Base-by-base conservation (phyloP, 2,888 invertebrate species). In the Himalopsyche tibetana region DNA sequence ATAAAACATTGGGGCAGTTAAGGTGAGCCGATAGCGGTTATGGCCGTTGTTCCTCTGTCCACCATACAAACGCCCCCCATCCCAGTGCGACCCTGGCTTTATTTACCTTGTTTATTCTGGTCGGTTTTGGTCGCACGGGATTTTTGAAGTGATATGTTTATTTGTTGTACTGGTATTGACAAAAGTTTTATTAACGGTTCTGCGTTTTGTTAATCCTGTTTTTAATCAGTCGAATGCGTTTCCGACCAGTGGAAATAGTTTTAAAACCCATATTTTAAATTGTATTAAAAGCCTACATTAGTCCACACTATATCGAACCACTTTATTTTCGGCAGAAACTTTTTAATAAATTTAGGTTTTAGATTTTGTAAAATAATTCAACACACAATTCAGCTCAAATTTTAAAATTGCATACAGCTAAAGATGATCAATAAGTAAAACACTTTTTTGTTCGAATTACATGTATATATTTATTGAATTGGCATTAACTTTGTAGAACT, bases 61-160 rank as follows among this genome's bases (percentile, higher is more conserved):
- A 38, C 42, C 38, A n/a, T 36, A 42, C 80, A 38, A 28, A 80
- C 80, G 80, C 80, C 42, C 42, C 40, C 84, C 83, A 63, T 28
- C 80, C 51, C 63, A 81, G 55, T 55, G 11, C 83, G 81, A 74
- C 63, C 42, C 19, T 38, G 86, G 86, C 86, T 86, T 86, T 84
- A 69, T 82, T 84, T 51, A n/a, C 80, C 51, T 86, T 86, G 82
- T 86, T 86, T 86, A 86, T 86, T 86, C 82, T 84, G 82, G 51
- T 28, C 81, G 63, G 42, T 80, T 42, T 40, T 84, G 86, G 86
- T 82, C 84, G 85, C 82, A 55, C 82, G 84, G 85, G 85, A 84
- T 84, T 86, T 86, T 84, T 86, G 63, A 38, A 80, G 51, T 86
- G 86, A 86, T 84, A 86, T 86, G 84, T 86, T 86, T 86, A 86